phyloP scores from a whole-genome alignment of 2,797 vertebrate species.

The Tympanoctomys barrerae region DNA sequence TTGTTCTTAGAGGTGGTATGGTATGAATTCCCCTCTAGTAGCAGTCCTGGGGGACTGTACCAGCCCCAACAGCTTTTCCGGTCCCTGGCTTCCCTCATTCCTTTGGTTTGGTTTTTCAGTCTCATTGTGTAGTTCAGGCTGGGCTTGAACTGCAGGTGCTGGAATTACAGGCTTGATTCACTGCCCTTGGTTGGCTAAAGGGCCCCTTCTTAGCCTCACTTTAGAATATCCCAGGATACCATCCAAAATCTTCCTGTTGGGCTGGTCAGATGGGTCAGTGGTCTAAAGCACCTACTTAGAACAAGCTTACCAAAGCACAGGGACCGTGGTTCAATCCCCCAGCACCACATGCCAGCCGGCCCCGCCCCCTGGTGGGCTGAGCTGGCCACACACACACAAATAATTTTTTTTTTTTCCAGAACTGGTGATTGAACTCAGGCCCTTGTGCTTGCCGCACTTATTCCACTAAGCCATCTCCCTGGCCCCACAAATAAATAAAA shows the following conservation, averaged over 20 bases:
- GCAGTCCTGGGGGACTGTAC: not conserved
- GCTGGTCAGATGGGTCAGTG: no score
- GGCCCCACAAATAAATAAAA: no score
- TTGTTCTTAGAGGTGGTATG: not conserved
- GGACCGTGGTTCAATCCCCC: no score
- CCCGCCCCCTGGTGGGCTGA: no score
- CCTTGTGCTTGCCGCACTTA: no score
- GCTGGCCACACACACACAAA: no score
- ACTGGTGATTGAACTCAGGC: no score
- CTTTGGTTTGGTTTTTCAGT: not conserved
- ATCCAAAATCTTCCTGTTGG: not conserved
- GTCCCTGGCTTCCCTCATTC: not conserved
- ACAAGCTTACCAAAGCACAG: no score
- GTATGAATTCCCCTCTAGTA: not conserved
- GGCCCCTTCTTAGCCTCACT: not conserved
- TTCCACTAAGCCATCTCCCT: no score
- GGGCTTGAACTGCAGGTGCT: not conserved
- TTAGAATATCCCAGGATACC: not conserved
- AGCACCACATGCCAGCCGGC: no score
- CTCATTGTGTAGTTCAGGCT: not conserved
- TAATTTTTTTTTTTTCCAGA: no score
- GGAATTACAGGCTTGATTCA: not conserved
- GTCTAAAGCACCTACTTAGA: no score
- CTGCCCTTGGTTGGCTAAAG: not conserved
- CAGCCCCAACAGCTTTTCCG: not conserved